Conservation (phyloP, 1,140 invertebrate genomes). For the Copidosoma floridanum region DNA sequence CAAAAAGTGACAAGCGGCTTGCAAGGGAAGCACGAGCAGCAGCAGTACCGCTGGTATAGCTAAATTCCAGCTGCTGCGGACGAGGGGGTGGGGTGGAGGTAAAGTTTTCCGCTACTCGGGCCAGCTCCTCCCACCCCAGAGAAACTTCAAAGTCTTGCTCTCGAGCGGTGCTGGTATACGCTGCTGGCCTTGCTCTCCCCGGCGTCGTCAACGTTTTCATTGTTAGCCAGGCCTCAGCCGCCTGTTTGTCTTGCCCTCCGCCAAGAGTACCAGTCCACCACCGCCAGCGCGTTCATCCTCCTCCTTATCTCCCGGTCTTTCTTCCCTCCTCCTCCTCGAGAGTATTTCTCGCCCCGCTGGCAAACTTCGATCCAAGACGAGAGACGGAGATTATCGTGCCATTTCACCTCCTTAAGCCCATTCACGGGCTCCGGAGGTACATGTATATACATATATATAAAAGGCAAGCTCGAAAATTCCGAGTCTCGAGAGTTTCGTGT, state of each 20-base stretch:
- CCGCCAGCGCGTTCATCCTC: background rate
- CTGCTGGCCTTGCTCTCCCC: background rate
- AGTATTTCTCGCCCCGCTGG: background rate
- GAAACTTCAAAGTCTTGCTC: constrained; percentile 24
- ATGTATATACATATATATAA: no score
- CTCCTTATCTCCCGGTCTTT: background rate
- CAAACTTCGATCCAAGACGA: background rate
- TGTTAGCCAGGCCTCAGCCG: constrained; percentile 1
- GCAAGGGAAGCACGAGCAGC: no score
- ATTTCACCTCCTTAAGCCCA: constrained; percentile 21
- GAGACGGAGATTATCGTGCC: constrained; percentile 16
- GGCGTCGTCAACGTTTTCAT: constrained; percentile 16
- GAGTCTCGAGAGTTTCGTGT: no score
- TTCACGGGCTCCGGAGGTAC: no score
- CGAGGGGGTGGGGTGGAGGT: no score
- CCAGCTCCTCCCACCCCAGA: background rate
- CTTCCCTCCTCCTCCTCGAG: no score
- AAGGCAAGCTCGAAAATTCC: no score
- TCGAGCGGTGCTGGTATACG: background rate
- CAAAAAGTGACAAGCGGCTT: background rate
- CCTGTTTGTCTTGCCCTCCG: background rate
- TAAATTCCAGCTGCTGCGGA: constrained; percentile 4
- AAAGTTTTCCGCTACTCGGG: constrained; percentile 15
- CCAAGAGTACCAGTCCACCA: background rate
- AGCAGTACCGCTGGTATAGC: no score